Percentiles rank a stretch among this genome's conserved stretches.
These are phyloP conservation scores for Ooceraea biroi DNA, from an alignment of 1,140 invertebrate species.

Conservation along the genomic window DNA sequence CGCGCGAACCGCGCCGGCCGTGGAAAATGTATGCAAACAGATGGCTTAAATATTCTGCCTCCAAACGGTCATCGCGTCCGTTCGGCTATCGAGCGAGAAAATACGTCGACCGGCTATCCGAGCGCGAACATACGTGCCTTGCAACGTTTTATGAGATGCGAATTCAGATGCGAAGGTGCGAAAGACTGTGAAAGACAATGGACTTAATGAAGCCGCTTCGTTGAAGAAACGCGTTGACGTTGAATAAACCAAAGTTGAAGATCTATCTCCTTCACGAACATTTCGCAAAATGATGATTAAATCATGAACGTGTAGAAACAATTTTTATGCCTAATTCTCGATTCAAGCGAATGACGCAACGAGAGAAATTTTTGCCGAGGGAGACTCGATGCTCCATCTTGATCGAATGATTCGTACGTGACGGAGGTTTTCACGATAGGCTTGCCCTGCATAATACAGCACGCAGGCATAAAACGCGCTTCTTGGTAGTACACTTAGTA, in stretches of 20 bases:
- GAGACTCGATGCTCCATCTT: background rate
- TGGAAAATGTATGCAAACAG: slow-evolving; percentile 68
- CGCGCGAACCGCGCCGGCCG: slow-evolving; percentile 16
- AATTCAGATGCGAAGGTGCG: slow-evolving; percentile 23
- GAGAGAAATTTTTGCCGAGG: background rate
- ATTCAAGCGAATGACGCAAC: too few species aligned
- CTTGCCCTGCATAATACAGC: background rate
- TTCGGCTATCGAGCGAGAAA: slow-evolving; percentile 36
- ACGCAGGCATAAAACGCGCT: background rate
- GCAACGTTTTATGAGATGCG: slow-evolving; percentile 12
- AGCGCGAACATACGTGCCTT: background rate
- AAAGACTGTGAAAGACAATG: background rate
- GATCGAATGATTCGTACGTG: background rate
- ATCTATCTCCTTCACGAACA: too few species aligned
- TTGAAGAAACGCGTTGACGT: too few species aligned
- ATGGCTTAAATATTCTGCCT: slow-evolving; percentile 54
- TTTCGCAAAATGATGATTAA: too few species aligned
- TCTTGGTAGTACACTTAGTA: background rate
- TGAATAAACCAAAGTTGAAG: too few species aligned
- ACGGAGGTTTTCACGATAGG: background rate
- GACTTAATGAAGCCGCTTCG: slow-evolving; percentile 12
- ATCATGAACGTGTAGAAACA: too few species aligned
- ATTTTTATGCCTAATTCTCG: too few species aligned
- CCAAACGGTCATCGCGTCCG: slow-evolving; percentile 50
- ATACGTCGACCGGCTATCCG: slow-evolving; percentile 1